Percentiles rank a stretch among this genome's conserved stretches.
These are phyloP conservation scores for Centropyge bicolor DNA, from an alignment of 2,797 vertebrate genomes.

Conservation along the genomic window DNA sequence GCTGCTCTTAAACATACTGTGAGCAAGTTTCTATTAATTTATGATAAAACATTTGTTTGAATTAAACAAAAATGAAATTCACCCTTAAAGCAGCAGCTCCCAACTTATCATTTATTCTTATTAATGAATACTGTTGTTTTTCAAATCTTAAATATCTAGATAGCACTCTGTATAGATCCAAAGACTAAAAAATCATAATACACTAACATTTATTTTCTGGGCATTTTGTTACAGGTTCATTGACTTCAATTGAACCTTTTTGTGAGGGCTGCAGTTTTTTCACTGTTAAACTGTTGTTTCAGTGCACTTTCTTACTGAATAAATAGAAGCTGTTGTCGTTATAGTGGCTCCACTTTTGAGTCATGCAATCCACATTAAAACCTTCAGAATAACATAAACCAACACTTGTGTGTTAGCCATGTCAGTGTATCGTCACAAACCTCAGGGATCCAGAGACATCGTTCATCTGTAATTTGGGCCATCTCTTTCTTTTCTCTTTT, in stretches of 20 bases:
- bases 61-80: background rate
- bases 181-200: background rate
- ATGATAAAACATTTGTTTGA: background rate
- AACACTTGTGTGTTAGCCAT: background rate
- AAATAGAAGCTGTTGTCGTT: constrained; percentile 26
- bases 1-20: background rate
- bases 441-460: constrained; percentile 36
- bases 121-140: background rate
- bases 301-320: constrained; percentile 27
- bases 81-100: constrained; percentile 12
- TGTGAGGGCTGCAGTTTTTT: constrained; percentile 5
- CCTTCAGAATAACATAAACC: constrained; percentile 25
- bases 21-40: background rate
- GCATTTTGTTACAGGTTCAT: constrained; percentile 21
- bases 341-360: constrained; percentile 32
- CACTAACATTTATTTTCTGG: background rate
- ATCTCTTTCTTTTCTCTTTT: constrained; percentile 15
- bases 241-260: background rate
- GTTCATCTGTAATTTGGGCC: constrained; percentile 35
- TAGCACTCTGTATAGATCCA: constrained; percentile 50
- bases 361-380: constrained; percentile 59
- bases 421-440: constrained; percentile 26
- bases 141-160: background rate
- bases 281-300: constrained; percentile 19
- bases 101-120: background rate